phyloP scores from a whole-genome alignment of 1,140 invertebrate species.

The Pemphigus obesinymphae region DNA sequence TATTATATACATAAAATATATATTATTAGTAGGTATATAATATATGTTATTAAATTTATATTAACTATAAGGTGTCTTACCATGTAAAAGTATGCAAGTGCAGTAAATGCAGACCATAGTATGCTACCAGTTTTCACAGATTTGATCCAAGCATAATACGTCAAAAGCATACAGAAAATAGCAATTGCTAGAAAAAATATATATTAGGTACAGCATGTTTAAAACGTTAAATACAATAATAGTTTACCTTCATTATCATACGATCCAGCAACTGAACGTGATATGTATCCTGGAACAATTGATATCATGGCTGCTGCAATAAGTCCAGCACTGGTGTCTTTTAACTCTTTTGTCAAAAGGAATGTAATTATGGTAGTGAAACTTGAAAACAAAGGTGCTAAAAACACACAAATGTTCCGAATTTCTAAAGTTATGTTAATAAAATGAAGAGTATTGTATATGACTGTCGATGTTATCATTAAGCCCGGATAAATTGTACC shows the following conservation, averaged over 20 bases:
- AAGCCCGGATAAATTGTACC: slow-evolving; percentile 95
- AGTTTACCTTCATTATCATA: slow-evolving; percentile 90
- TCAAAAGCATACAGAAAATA: slow-evolving; percentile 97
- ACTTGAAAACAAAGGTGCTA: slow-evolving; percentile 94
- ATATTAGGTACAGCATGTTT: background rate
- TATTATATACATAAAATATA: background rate
- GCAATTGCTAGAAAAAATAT: slow-evolving; percentile 63
- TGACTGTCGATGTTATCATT: slow-evolving; percentile 92
- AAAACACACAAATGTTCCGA: slow-evolving; percentile 94
- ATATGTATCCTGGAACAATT: slow-evolving; percentile 96
- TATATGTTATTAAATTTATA: background rate
- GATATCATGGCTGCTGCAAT: slow-evolving; percentile 92
- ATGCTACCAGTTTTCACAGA: slow-evolving; percentile 93
- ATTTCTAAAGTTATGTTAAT: slow-evolving; percentile 94
- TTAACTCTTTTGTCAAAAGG: slow-evolving; percentile 90
- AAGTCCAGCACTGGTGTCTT: slow-evolving; percentile 85
- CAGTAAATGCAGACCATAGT: slow-evolving; percentile 82
- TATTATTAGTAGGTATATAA: no score
- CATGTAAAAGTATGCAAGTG: slow-evolving; percentile 98
- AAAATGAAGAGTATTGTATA: slow-evolving; percentile 84
- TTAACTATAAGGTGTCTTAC: slow-evolving; percentile 54
- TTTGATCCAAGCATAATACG: slow-evolving; percentile 97
- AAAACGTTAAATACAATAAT: background rate
- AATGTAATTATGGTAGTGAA: slow-evolving; percentile 95
- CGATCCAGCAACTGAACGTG: slow-evolving; percentile 91